Percentiles rank a stretch among this genome's conserved stretches.
These are phyloP conservation scores for Lycophotia porphyrea DNA, from an alignment of 2,888 invertebrate species.

Conservation along the genomic window DNA sequence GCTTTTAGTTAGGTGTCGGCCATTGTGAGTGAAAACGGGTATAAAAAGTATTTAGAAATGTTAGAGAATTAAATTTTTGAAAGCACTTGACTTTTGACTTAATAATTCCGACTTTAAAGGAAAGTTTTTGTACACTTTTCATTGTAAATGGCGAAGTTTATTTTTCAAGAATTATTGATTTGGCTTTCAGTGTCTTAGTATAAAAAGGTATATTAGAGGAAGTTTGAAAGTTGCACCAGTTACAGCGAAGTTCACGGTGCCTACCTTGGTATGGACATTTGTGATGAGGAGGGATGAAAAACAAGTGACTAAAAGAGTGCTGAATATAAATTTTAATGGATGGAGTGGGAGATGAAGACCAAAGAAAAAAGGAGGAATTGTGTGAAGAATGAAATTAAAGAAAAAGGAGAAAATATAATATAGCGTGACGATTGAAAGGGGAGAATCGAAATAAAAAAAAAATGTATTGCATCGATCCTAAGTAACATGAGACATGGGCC, in stretches of 20 bases:
- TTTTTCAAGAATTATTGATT: conserved; percentile 12
- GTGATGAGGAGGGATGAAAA: not conserved
- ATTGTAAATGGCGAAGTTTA: conserved; percentile 32
- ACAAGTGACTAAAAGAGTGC: not conserved
- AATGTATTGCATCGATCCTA: not conserved
- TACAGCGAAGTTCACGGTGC: not conserved
- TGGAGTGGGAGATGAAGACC: not conserved
- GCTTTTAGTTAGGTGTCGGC: not conserved
- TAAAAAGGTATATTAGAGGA: not conserved
- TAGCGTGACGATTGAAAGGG: not conserved
- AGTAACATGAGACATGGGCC: not conserved
- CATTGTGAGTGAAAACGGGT: not conserved
- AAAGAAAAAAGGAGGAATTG: not conserved
- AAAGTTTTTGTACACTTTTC: conserved; percentile 38
- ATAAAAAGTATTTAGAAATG: conserved; percentile 36
- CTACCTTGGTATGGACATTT: not conserved
- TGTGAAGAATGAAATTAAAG: not conserved
- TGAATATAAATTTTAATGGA: not conserved
- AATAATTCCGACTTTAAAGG: conserved; percentile 19
- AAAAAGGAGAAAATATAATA: not conserved
- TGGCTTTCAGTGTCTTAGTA: not conserved
- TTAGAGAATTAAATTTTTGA: conserved; percentile 42
- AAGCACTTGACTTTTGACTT: conserved; percentile 39
- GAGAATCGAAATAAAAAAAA: not conserved
- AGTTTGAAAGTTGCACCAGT: not conserved